Evolutionary conservation across 2,113 vertebrate genomes (phyloP), one percentile per base, ranked within the genome.

Genomic region (Chaenogobius annularis): DNA sequence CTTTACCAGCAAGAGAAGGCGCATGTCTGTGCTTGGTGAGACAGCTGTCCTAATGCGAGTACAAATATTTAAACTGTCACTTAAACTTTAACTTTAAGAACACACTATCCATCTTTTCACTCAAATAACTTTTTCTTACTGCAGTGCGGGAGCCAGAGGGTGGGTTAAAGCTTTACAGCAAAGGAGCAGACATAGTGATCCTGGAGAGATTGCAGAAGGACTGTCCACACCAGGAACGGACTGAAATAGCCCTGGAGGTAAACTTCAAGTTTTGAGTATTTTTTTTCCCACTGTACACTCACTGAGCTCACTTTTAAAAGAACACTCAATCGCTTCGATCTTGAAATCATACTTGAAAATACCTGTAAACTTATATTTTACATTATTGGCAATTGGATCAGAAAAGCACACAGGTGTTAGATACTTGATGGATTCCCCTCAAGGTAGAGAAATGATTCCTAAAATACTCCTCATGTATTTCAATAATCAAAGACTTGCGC

Each of bases 1-100:
- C 79, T 99, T 99, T 87, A 98, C 91, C 90, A 98, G 96, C 0
- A 73, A 86, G 10, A 95, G 98, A 72, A 95, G 97, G 75, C 86
- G 97, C 75, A 99, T 99, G 97, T 99, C 98, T 0, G 90, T 99
- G 1, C 85, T 99, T 62, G 95, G 97, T 99, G 72, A 94, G 95
- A 0, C 56, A 5, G 10, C 3, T 31, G 20, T 61, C 22, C 31
- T 22, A 19, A 40, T 55, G 10, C 50, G 37, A 31, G 37, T 19
- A 54, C 61, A 65, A 13, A 47, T 15, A 26, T 63, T 63, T 43
- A 8, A 64, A 64, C 23, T 43, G 14, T 66, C 43, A 5, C 48
- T 10, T 9, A 58, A 23, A 44, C 19, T 48, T 20, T 8, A 48
- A 50, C 47, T 26, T 40, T 23, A 26, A 66, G 48, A 12, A 61